Conservation (phyloP, 2,113 vertebrate species). For the Pagrus major region DNA sequence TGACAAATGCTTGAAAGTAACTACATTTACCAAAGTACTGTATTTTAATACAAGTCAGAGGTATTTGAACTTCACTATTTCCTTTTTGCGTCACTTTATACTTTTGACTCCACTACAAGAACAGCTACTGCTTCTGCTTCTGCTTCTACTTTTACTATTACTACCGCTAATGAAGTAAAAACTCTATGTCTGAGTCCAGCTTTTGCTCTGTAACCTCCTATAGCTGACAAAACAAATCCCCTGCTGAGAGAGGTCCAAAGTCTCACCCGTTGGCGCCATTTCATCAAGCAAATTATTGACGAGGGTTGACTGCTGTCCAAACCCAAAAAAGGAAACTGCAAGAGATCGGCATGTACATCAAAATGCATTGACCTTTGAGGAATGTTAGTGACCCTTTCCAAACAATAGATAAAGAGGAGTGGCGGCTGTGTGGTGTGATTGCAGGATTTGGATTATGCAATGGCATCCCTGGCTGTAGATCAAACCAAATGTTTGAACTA, state of each 20-base stretch:
- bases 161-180: neutral
- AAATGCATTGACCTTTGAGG: conserved; percentile 27
- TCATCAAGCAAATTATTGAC: conserved; percentile 80
- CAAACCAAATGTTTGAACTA: conserved; percentile 54
- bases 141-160: neutral
- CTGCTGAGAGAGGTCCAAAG: conserved; percentile 73
- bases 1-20: neutral
- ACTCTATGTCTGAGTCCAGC: neutral
- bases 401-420: conserved; percentile 48
- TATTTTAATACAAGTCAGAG: too few species aligned
- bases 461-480: conserved; percentile 26
- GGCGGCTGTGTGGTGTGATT: conserved; percentile 12
- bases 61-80: too few species aligned
- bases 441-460: conserved; percentile 55
- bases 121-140: too few species aligned
- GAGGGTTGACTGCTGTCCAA: conserved; percentile 28
- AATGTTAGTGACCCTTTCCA: conserved; percentile 41
- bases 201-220: conserved; percentile 34
- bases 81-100: too few species aligned
- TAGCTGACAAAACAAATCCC: conserved; percentile 47
- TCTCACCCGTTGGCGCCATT: conserved; percentile 49
- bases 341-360: conserved; percentile 10
- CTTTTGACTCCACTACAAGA: too few species aligned
- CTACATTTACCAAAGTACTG: neutral
- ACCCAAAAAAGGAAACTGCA: conserved; percentile 4